Percentiles rank a stretch among this genome's conserved stretches.
These are phyloP conservation scores for Hystrix cristata DNA, from an alignment of 2,113 vertebrate genomes.

Conservation along the genomic window DNA sequence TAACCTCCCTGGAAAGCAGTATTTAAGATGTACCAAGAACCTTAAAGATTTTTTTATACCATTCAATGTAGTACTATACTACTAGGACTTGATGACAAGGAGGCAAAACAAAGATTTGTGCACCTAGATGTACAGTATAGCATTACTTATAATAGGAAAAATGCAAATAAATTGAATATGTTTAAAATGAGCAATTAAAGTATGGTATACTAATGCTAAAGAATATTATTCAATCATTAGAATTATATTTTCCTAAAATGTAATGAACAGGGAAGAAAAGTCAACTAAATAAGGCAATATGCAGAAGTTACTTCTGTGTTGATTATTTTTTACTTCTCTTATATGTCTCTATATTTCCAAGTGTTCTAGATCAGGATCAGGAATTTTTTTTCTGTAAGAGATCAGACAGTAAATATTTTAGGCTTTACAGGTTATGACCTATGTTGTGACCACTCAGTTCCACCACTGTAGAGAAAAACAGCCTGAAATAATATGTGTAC, in stretches of 20 bases:
- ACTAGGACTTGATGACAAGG: background rate
- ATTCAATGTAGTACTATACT: background rate
- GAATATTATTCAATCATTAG: background rate
- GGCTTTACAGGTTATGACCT: background rate
- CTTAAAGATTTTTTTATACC: background rate
- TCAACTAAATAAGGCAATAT: background rate
- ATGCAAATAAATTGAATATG: background rate
- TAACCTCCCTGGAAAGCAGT: background rate
- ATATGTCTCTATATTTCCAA: background rate
- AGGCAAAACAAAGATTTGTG: background rate
- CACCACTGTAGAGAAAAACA: background rate
- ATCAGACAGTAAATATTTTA: constrained; percentile 28
- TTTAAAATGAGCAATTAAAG: background rate
- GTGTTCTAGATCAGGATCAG: background rate
- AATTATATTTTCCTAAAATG: constrained; percentile 20
- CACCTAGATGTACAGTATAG: background rate
- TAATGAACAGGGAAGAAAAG: constrained; percentile 19
- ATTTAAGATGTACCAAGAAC: background rate
- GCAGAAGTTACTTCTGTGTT: background rate
- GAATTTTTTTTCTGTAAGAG: background rate
- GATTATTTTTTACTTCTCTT: background rate
- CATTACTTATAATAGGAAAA: background rate
- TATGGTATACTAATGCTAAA: background rate
- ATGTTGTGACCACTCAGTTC: background rate
- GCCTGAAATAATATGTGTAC: background rate